Percentiles rank a stretch among this genome's conserved stretches.
These are phyloP conservation scores for Leptodactylus fuscus DNA, from an alignment of 2,113 vertebrate genomes.

Conservation along the genomic window DNA sequence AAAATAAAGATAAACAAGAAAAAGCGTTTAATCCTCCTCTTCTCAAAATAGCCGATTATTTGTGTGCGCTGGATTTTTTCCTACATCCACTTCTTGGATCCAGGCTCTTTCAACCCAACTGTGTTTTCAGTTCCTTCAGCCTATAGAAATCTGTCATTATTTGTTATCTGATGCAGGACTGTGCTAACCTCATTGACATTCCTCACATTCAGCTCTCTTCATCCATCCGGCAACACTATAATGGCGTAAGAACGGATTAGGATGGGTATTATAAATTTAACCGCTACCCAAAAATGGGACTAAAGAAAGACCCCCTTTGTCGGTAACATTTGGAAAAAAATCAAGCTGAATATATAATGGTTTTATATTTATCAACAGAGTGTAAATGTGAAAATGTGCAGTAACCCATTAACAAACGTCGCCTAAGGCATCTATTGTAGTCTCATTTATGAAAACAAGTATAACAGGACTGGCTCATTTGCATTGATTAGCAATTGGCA, in stretches of 20 bases:
- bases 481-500: too few species aligned
- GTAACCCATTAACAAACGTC: neutral
- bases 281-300: neutral
- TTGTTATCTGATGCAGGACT: constrained; percentile 29
- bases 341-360: neutral
- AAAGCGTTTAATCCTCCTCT: neutral
- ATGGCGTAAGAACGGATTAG: neutral
- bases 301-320: neutral
- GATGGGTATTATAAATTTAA: constrained; percentile 11
- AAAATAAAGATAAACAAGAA: constrained; percentile 15
- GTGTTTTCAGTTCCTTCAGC: neutral
- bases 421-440: neutral
- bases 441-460: too few species aligned
- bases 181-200: constrained; percentile 34
- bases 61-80: neutral
- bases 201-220: constrained; percentile 30
- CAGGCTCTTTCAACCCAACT: constrained; percentile 4
- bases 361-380: neutral
- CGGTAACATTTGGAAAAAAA: neutral
- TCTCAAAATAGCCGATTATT: neutral
- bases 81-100: neutral
- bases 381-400: neutral
- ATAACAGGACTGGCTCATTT: too few species aligned
- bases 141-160: constrained; percentile 9
- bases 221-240: neutral